Conservation (phyloP, 2,888 invertebrate genomes). For the Habrosyne pyritoides region DNA sequence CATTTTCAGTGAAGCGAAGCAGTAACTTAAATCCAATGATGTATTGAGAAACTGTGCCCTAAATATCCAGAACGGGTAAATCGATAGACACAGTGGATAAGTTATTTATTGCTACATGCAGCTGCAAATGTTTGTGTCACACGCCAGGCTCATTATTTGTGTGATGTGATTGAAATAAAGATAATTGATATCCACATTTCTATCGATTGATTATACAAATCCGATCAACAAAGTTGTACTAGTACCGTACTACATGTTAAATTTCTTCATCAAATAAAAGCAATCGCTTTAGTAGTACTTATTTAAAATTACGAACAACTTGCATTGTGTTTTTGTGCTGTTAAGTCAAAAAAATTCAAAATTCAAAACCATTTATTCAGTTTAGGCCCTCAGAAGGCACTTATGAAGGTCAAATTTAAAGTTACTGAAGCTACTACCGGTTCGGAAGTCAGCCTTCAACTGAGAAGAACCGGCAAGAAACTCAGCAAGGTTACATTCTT, state of each 20-base stretch:
- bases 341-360: too few relatives aligned
- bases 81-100: constrained; percentile 52
- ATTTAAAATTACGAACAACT: not conserved
- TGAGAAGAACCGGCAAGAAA: too few relatives aligned
- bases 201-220: not conserved
- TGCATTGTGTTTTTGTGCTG: constrained; percentile 27
- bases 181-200: constrained; percentile 8
- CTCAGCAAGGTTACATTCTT: too few relatives aligned
- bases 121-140: constrained; percentile 49
- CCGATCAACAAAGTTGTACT: constrained; percentile 11
- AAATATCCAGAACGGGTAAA: constrained; percentile 43
- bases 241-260: not conserved
- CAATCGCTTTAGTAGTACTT: constrained; percentile 22
- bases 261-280: constrained; percentile 21
- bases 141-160: constrained; percentile 34
- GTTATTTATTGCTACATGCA: constrained; percentile 47
- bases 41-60: constrained; percentile 32
- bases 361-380: too few relatives aligned
- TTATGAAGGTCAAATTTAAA: too few relatives aligned
- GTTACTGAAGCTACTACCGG: too few relatives aligned
- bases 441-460: too few relatives aligned
- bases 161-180: constrained; percentile 6
- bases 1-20: not conserved
- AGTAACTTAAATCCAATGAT: constrained; percentile 7
- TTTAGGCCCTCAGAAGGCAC: too few relatives aligned